phyloP scores from a whole-genome alignment of 2,888 invertebrate species.

The Anthophora plumipes region DNA sequence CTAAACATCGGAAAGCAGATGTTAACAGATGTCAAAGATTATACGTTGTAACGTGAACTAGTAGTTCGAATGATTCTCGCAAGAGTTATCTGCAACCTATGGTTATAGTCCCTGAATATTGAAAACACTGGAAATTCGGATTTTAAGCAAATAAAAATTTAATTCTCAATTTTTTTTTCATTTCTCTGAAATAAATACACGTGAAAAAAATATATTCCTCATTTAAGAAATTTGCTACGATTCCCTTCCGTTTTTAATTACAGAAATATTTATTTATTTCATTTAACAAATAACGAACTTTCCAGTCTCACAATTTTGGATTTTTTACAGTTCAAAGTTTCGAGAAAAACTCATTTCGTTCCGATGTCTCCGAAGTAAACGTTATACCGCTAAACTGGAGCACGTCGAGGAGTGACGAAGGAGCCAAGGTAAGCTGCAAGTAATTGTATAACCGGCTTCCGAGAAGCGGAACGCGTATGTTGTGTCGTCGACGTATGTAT shows the following conservation, averaged over 20 bases:
- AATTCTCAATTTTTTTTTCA: neutral
- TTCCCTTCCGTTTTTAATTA: neutral
- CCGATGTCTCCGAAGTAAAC: constrained; percentile 46
- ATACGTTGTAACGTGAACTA: constrained; percentile 26
- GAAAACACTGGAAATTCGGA: too few relatives aligned
- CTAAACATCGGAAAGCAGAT: neutral
- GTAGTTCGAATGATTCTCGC: constrained; percentile 7
- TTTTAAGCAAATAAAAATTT: constrained; percentile 5
- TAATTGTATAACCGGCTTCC: constrained; percentile 82
- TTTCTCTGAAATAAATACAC: neutral
- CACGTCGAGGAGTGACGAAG: constrained; percentile 68
- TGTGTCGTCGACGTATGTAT: constrained; percentile 39
- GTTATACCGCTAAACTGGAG: constrained; percentile 69
- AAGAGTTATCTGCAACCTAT: constrained; percentile 24
- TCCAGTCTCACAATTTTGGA: neutral
- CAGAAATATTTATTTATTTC: neutral
- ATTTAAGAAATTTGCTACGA: neutral
- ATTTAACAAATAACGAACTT: neutral
- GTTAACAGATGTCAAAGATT: constrained; percentile 46
- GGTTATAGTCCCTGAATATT: constrained; percentile 22
- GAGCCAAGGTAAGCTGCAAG: constrained; percentile 78
- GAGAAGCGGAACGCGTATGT: constrained; percentile 74
- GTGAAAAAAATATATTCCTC: neutral
- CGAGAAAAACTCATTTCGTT: constrained; percentile 55
- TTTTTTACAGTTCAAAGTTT: neutral